Base-by-base conservation (phyloP, 2,888 invertebrate genomes). In the Hydrotaea cyrtoneurina region DNA sequence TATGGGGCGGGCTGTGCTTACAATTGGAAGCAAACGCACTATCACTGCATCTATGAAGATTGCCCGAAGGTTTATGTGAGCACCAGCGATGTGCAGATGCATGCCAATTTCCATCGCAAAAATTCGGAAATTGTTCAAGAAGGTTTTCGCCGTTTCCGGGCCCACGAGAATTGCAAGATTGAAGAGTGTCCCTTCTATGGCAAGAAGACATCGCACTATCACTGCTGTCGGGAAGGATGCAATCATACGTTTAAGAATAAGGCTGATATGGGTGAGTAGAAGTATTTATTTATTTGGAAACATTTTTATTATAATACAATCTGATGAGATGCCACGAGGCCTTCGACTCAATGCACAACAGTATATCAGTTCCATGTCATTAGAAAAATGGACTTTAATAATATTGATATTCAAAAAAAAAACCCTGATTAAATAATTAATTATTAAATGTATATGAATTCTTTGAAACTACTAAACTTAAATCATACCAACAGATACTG, bases 11-110 rank as follows among this genome's bases (percentile, higher is more conserved):
- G 95, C 81, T 99, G 99, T 92, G 96, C 96, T 0, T 98, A 99
- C 93, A 98, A 98, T 93, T 91, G 91, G 88, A 92, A 92, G 80
- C 92, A 92, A 86, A 92, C 92, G 0, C 92, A 92, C 72, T 99
- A 99, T 93, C 99, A 99, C 92, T 99, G 99, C 93, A 96, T 99
- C 86, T 98, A 98, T 93, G 98, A 96, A 91, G 96, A 96, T 87
- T 97, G 97, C 92, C 96, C 96, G 93, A 98, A 98, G 94, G 97
- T 98, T 0, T 99, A 99, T 93, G 98, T 99, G 91, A 98, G 98
- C 89, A 99, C 99, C 3, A 98, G 98, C 71, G 99, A 99, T 92
- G 99, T 99, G 4, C 99, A 99, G 93, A 99, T 99, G 99, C 99
- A 99, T 92, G 98, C 99, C 3, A 99, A 99, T 93, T 99, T 98